Percentiles rank a stretch among this genome's conserved stretches.
phyloP scores from a whole-genome alignment of 1,140 invertebrate genomes.

The Phthorimaea operculella region DNA sequence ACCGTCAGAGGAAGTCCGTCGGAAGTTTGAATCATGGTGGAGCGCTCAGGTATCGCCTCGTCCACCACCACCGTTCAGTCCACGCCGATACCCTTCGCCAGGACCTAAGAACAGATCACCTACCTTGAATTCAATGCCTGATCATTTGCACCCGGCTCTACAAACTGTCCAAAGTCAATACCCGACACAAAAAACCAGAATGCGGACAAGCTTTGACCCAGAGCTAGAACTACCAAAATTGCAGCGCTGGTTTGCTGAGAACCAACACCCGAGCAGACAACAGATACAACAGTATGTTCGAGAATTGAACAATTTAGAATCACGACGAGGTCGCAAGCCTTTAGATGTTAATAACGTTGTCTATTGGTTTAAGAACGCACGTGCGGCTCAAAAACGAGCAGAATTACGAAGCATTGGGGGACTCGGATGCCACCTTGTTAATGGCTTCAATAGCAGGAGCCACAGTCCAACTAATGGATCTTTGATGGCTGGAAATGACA shows the following conservation, averaged over 20 bases:
- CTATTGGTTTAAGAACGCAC: slow-evolving; percentile 99
- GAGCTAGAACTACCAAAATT: slow-evolving; percentile 94
- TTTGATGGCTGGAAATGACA: slow-evolving; percentile 64
- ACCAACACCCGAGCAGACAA: slow-evolving; percentile 93
- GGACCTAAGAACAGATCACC: slow-evolving; percentile 63
- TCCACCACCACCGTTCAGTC: slow-evolving; percentile 69
- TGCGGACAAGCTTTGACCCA: slow-evolving; percentile 94
- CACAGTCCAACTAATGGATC: slow-evolving; percentile 72
- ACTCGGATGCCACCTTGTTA: slow-evolving; percentile 68
- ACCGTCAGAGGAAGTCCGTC: slow-evolving; percentile 77
- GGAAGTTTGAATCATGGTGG: slow-evolving; percentile 84
- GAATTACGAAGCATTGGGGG: slow-evolving; percentile 75
- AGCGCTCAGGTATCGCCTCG: slow-evolving; percentile 72
- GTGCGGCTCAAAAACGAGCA: slow-evolving; percentile 92
- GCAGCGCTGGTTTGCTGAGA: slow-evolving; percentile 95
- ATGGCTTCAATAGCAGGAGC: slow-evolving; percentile 72
- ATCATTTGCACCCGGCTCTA: slow-evolving; percentile 74
- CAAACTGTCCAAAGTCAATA: slow-evolving; percentile 79
- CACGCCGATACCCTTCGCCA: slow-evolving; percentile 67
- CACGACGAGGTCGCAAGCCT: slow-evolving; percentile 89
- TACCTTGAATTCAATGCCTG: slow-evolving; percentile 54
- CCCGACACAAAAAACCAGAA: slow-evolving; percentile 88
- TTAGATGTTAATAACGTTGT: slow-evolving; percentile 97
- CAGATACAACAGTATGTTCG: slow-evolving; percentile 96
- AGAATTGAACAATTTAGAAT: slow-evolving; percentile 92